Evolutionary conservation across 2,113 vertebrate species (phyloP).

Genomic region (Romanogobio albipinnatus): DNA sequence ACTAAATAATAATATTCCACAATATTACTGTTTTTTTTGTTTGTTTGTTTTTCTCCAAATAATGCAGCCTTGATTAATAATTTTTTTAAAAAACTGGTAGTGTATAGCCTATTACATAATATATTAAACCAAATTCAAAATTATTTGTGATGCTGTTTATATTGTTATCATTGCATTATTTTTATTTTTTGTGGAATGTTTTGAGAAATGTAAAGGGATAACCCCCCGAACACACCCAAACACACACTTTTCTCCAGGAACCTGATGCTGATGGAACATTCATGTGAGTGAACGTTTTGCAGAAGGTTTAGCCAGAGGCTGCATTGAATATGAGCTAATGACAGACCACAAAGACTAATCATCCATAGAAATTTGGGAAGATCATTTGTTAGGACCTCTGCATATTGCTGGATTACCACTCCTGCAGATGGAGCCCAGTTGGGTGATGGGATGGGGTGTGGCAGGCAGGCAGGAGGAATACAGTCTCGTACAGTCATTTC

Average conservation of each 20-base stretch:
- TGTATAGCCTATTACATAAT: not conserved
- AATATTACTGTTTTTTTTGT: too few species aligned
- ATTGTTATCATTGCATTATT: not conserved
- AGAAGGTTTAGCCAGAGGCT: not conserved
- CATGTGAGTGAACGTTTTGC: not conserved
- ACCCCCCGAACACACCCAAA: not conserved
- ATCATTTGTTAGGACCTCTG: not conserved
- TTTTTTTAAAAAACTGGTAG: too few species aligned
- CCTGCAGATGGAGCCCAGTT: not conserved
- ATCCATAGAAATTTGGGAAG: not conserved
- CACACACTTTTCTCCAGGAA: not conserved
- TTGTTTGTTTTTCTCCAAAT: not conserved
- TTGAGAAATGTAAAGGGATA: not conserved
- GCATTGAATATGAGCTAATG: constrained; percentile 17
- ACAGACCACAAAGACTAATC: constrained; percentile 11
- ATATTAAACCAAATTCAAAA: not conserved
- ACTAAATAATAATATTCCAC: too few species aligned
- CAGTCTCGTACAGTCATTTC: constrained; percentile 12
- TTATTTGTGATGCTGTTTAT: not conserved
- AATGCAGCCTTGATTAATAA: not conserved
- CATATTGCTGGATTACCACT: constrained; percentile 17
- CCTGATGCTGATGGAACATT: not conserved
- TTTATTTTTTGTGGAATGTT: not conserved
- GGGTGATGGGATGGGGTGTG: constrained; percentile 30
- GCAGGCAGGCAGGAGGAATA: constrained; percentile 27